phyloP scores from a whole-genome alignment of 2,888 invertebrate species.

The Cheiracanthium punctorium region DNA sequence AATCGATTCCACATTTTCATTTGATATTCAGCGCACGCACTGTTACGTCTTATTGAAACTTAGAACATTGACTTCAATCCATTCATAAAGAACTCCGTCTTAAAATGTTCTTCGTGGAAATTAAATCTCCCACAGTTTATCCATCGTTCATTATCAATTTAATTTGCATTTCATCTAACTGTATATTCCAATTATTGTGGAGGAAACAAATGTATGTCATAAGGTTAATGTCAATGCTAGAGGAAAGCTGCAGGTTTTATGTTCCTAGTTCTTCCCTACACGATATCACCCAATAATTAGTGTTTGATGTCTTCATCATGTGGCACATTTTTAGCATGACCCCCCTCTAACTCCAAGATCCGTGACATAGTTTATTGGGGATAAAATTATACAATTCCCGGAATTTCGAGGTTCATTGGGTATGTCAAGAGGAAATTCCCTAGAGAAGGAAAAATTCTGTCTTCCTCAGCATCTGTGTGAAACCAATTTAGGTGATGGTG shows the following conservation, averaged over 20 bases:
- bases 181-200: no score
- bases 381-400: neutral
- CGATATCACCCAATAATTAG: neutral
- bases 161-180: no score
- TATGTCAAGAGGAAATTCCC: neutral
- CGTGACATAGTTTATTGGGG: neutral
- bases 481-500: no score
- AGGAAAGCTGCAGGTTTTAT: constrained; percentile 7
- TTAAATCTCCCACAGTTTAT: no score
- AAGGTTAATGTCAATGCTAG: constrained; percentile 5
- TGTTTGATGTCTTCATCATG: neutral
- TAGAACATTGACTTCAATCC: no score
- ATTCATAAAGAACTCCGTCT: no score
- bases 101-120: no score
- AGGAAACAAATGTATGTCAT: constrained; percentile 11
- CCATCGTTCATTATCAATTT: no score
- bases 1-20: no score
- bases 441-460: neutral
- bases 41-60: no score
- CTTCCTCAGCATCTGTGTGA: no score
- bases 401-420: neutral
- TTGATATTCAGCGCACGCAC: no score
- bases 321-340: neutral
- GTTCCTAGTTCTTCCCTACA: neutral
- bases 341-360: neutral